phyloP scores from a whole-genome alignment of 2,797 vertebrate species.

The Rhinoraja longicauda region DNA sequence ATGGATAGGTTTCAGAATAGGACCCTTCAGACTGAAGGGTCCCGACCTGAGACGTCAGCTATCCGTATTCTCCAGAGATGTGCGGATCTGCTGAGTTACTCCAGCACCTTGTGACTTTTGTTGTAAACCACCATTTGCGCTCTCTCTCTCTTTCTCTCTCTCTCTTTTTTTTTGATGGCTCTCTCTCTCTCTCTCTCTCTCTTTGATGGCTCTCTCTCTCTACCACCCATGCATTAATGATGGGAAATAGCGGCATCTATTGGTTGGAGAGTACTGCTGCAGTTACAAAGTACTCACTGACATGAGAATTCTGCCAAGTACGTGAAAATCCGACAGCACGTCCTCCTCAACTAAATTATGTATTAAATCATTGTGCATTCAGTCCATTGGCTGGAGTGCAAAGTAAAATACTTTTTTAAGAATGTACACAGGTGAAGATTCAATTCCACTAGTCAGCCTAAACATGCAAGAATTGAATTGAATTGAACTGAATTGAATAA shows the following conservation, averaged over 20 bases:
- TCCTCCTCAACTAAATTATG: not conserved
- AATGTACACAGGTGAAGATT: not conserved
- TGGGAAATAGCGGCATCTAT: constrained; percentile 10
- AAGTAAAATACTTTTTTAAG: not conserved
- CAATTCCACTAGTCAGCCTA: not conserved
- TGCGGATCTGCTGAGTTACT: too few species aligned
- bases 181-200: too few species aligned
- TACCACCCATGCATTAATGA: not conserved
- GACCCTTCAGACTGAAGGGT: too few species aligned
- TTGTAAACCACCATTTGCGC: too few species aligned
- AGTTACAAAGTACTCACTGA: not conserved
- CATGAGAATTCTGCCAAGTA: not conserved
- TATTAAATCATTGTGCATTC: not conserved
- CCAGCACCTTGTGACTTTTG: too few species aligned
- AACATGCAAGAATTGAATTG: not conserved
- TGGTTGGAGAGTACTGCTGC: not conserved
- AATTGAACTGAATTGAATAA: too few species aligned
- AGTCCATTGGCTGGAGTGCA: not conserved
- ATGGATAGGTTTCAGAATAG: too few species aligned
- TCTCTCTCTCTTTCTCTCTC: too few species aligned
- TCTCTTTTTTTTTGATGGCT: too few species aligned
- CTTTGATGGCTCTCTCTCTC: too few species aligned
- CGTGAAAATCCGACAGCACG: not conserved
- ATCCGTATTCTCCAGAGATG: too few species aligned
- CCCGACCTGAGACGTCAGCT: too few species aligned